Conservation (phyloP, 1,140 invertebrate genomes). For the Meloidogyne chitwoodi region DNA sequence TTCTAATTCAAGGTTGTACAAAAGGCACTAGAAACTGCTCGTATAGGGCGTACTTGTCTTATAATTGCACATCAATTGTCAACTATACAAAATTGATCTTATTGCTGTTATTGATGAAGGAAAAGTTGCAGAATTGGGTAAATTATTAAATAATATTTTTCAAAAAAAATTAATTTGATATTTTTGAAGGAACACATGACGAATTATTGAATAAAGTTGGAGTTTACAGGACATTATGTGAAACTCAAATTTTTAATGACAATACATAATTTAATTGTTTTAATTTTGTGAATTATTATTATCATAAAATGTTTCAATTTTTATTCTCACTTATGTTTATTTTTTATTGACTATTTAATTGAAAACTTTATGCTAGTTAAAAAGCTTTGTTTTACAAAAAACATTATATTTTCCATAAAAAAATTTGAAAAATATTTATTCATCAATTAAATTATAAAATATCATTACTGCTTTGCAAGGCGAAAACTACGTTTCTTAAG, state of each 20-base stretch:
- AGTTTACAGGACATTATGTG: constrained; percentile 40
- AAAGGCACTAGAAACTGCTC: constrained; percentile 57
- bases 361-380: no score
- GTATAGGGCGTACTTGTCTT: constrained; percentile 29
- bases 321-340: no score
- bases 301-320: no score
- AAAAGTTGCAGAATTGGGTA: constrained; percentile 36
- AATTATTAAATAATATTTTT: neutral
- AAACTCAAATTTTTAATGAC: constrained; percentile 44
- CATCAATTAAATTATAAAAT: no score
- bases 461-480: no score
- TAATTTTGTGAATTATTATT: no score
- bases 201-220: constrained; percentile 36
- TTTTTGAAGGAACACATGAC: constrained; percentile 32
- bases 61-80: constrained; percentile 73
- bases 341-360: no score
- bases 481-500: no score
- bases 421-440: no score
- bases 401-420: no score
- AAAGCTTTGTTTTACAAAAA: no score
- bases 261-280: neutral
- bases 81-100: constrained; percentile 70
- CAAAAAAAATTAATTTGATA: neutral
- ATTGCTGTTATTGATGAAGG: constrained; percentile 61
- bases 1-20: constrained; percentile 50